Base-by-base conservation (phyloP, 2,113 vertebrate genomes). In the Promerops cafer region DNA sequence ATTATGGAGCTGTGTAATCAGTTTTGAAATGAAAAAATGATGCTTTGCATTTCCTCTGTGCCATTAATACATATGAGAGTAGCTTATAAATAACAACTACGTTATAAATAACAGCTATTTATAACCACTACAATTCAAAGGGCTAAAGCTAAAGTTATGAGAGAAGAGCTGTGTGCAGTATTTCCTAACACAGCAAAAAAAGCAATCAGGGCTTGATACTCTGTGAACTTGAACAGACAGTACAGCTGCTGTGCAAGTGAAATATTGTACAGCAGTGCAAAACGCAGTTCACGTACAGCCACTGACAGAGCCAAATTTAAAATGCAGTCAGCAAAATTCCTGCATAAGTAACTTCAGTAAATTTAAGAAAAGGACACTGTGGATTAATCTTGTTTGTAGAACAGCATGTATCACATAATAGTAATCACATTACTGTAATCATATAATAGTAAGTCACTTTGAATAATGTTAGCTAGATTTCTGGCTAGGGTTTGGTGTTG, bases 241-340 rank as follows among this genome's bases (percentile, higher is more conserved):
- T 44, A 35, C 72, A 94, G 86, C 76, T 87, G 86, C 89, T 93
- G 80, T 54, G 60, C 64, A 77, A 94, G 76, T 82, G 69, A 92
- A 94, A 91, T 94, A 66, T 40, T 87, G 64, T 78, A 52, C 44
- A 66, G 53, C 54, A 59, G 26, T 52, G 76, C 72, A 93, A 70
- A 61, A 17, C 39, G 31, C 39, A 45, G 92, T 61, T 83, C 85
- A 60, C 0, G 0, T 61, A 39, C 56, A 84, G 40, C 47, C 93
- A 66, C 68, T 37, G 93, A 84, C 64, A 84, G 63, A 92, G 69
- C 44, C 83, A 87, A 74, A 83, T 78, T 92, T 59, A 78, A 93
- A 93, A 81, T 10, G 40, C 14, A 60, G 89, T 94, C 83, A 94
- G 95, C 94, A 93, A 71, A 96, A 92, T 92, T 91, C 80, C 77